Evolutionary conservation across 2,797 vertebrate genomes (phyloP).

Genomic region (Amniataba percoides): DNA sequence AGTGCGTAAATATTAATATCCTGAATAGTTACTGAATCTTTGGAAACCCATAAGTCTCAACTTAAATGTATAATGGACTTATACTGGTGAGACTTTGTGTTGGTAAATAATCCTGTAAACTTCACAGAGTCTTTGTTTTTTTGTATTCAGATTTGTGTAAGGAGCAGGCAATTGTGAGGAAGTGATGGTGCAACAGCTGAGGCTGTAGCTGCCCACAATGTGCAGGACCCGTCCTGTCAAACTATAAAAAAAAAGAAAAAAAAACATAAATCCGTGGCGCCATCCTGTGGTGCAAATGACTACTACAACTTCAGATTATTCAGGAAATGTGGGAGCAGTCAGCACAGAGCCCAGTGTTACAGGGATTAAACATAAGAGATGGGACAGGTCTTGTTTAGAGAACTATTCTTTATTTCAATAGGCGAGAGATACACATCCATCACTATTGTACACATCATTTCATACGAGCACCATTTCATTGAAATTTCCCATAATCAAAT

Average conservation of each 20-base stretch:
- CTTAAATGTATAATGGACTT: not conserved
- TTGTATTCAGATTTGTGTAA: not conserved
- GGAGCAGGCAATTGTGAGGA: not conserved
- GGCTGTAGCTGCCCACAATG: not conserved
- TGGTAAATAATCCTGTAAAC: not conserved
- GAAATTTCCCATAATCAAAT: constrained; percentile 62
- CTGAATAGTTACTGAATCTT: not conserved
- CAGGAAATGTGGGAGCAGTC: not conserved
- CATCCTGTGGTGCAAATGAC: constrained; percentile 58
- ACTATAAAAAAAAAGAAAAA: no score
- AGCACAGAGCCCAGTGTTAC: not conserved
- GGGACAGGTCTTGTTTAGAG: constrained; percentile 3
- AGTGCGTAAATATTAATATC: not conserved
- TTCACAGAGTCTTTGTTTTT: not conserved
- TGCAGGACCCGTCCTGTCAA: not conserved
- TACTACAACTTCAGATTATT: not conserved
- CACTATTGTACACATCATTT: constrained; percentile 60
- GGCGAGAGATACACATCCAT: constrained; percentile 50
- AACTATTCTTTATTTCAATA: constrained; percentile 67
- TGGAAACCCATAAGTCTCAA: not conserved
- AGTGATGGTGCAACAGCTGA: not conserved
- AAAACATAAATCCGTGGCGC: constrained; percentile 47
- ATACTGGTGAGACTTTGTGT: not conserved
- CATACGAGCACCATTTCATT: constrained; percentile 67
- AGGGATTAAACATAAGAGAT: not conserved